Evolutionary conservation across 2,888 invertebrate genomes (phyloP), one percentile per base, ranked within the genome.

Genomic region (Adineta ricciae): DNA sequence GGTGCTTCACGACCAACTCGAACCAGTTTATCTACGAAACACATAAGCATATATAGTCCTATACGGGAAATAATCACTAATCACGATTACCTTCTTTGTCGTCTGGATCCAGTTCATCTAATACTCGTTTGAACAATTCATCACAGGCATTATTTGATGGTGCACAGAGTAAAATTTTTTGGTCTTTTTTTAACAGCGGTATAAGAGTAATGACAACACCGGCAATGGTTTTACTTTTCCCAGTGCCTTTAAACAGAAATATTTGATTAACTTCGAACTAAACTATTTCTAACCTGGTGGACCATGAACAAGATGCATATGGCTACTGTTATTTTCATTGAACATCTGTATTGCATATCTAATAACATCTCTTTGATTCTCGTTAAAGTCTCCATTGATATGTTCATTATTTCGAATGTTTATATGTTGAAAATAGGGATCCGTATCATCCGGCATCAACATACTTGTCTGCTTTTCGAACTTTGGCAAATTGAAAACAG

Each of bases 141-240:
- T 96, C 95, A 14, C 96, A 93, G 0, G 95, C 95, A 0, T 94
- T 94, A 90, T 96, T 95, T 72, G 95, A 95, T 38, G 95, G 95
- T 0, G 96, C 94, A 88, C 94, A 94, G 50, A 96, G 92, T 46
- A 96, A 91, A 86, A 96, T 93, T 86, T 91, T 89, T 21, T 89
- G 88, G 88, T 86, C 73, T n/a, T 8, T 24, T 8, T 24, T 8
- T 8, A 73, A 11, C 21, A 38, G 16, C 24, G 36, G 38, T 8
- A 73, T 21, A 3, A 73, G 24, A 1, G 1, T 27, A 0, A 24
- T 27, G 0, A 95, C 92, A 84, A 95, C 92, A 86, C 94, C 93
- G 4, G 93, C 92, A 85, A 96, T 94, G 0, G 95, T 93, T 87
- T 93, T 92, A 0, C 95, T 94, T 91, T 96, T 96, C 87, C 96